Evolutionary conservation across 2,888 invertebrate genomes (phyloP), one percentile per base, ranked within the genome.

Genomic region (Aporophyla nigra): DNA sequence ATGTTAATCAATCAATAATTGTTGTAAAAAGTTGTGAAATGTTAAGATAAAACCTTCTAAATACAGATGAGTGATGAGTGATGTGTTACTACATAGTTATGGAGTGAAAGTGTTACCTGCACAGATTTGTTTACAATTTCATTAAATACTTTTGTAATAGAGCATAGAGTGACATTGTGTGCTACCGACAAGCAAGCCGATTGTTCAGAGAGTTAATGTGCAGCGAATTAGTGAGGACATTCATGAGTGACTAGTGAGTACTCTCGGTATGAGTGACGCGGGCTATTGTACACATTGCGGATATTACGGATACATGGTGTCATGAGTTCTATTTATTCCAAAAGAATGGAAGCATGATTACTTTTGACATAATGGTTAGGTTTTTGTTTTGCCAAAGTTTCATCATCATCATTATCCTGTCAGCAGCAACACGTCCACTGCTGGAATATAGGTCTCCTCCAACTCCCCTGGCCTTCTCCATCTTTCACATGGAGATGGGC

Each of bases 161-260:
- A 21, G 5, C 49, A 27, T 46, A 14, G 9, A 46, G 43, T 10
- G 49, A 73, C 76, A 70, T n/a, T n/a, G n/a, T n/a, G n/a, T n/a
- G n/a, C n/a, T n/a, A n/a, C n/a, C n/a, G n/a, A n/a, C n/a, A 73
- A 70, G 63, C 51, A 19, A 6, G 61, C n/a, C 14, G 49, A 27
- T 43, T n/a, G 46, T 40, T 71, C 33, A 56, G 24, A 63, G 40
- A 66, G 24, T 46, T 58, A 24, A 72, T 46, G 67, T 61, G 46
- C 63, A 65, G 46, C 16, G 2, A 68, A 82, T 62, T 69, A 54
- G 19, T 65, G 71, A 51, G 19, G 16, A 81, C 51, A 61, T 1
- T 14, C n/a, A 14, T 27, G 27, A 75, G 43, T 40, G 27, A 76
- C 33, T 12, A 61, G 43, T 40, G 27, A 76, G 27, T 12, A 14